Base-by-base conservation (phyloP, 2,113 vertebrate genomes). In the Nesoenas mayeri region DNA sequence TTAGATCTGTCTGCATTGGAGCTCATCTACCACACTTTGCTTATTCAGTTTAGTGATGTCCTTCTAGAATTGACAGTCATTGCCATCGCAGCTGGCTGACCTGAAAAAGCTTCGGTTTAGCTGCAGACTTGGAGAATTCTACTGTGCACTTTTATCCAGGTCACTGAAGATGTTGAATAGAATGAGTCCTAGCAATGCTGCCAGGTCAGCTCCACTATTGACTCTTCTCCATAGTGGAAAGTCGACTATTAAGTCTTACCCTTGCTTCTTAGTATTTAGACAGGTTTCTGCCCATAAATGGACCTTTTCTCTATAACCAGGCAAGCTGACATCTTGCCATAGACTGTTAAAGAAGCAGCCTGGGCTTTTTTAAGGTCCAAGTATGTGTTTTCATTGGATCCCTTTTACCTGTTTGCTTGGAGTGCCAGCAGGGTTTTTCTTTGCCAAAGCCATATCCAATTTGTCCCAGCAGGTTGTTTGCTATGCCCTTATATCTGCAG, bases 131-230 rank as follows among this genome's bases (percentile, higher is more conserved):
- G 18, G 22, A 58, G 64, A 61, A 61, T 78, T 92, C 50, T 19
- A 5, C 56, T 54, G 31, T 82, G 57, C 24, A 5, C n/a, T 80
- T 92, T 31, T 79, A 9, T 94, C 40, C 69, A 84, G 60, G 86
- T 95, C 84, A 87, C 36, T 91, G 95, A 92, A 86, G 89, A 74
- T 81, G 34, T 14, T 92, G 78, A 87, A 42, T 58, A 51, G 32
- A 77, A 48, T 26, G 26, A 89, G 44, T 67, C 25, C 42, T 44
- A 36, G 65, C 56, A 47, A 0, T 84, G 73, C 65, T 87, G 56
- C 87, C 69, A 71, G 87, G 51, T 66, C 69, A 87, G 16, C 48
- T 91, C 69, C 4, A 3, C 42, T 84, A 1, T 13, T 80, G 57
- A 84, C 22, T 89, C 19, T 73, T 69, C 40, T 56, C 47, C 26